phyloP scores from a whole-genome alignment of 2,888 invertebrate species.

The Lobophora halterata region DNA sequence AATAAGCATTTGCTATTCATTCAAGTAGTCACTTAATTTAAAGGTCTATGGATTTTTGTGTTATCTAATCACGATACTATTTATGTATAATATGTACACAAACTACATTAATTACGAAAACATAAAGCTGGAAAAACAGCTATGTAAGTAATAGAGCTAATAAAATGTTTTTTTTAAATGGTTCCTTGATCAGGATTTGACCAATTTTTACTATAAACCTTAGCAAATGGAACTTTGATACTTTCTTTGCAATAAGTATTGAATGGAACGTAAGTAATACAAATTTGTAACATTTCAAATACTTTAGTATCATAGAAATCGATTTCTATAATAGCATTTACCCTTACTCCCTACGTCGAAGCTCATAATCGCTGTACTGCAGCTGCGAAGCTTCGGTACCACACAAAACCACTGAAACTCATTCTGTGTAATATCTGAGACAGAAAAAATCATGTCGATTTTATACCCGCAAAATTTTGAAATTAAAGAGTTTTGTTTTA shows the following conservation, averaged over 20 bases:
- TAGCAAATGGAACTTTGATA: no score
- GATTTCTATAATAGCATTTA: conserved; percentile 69
- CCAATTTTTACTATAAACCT: no score
- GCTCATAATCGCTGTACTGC: conserved; percentile 69
- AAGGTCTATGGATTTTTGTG: no score
- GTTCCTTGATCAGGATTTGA: no score
- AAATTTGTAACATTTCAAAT: conserved; percentile 79
- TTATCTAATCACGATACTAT: no score
- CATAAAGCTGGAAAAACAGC: no score
- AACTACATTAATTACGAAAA: no score
- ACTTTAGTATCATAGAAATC: conserved; percentile 74
- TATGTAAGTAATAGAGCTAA: neutral
- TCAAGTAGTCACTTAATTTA: no score
- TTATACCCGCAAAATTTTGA: conserved; percentile 23
- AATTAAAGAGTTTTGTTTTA: conserved; percentile 14
- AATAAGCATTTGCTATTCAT: no score
- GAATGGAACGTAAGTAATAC: conserved; percentile 55
- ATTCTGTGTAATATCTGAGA: conserved; percentile 44
- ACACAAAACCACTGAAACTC: conserved; percentile 58
- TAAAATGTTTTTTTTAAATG: no score
- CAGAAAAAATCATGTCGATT: conserved; percentile 27
- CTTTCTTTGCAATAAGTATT: conserved; percentile 38
- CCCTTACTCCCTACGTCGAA: conserved; percentile 72
- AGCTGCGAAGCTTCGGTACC: conserved; percentile 59
- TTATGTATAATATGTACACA: no score